Base-by-base conservation (phyloP, 2,113 vertebrate genomes). In the Xiphorhynchus elegans region DNA sequence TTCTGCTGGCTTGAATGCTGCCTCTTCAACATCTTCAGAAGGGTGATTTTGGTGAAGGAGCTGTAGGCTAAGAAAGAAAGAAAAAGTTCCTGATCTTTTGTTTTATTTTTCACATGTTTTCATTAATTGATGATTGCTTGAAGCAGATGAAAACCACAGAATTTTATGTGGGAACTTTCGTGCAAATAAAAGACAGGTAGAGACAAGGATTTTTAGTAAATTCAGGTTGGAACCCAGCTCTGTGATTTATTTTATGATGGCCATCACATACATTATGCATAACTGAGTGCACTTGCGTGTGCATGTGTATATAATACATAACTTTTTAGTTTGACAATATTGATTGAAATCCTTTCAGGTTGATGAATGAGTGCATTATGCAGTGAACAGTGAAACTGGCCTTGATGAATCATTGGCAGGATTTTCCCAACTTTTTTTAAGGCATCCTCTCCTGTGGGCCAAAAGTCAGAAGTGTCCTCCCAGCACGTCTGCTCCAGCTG, bases 361-460 rank as follows among this genome's bases (percentile, higher is more conserved):
- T 96, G 95, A 95, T 84, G 90, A 63, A 83, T 78, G 92, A 74
- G 44, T 56, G 64, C 64, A 72, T 83, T 75, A 72, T 60, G 85
- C 90, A 92, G 70, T 37, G 68, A 95, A 47, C 47, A 89, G 75
- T 77, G 64, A 92, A 95, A 93, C 39, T 50, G 59, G 42, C 39
- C 68, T 59, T 81, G 91, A 68, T 90, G 83, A 94, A 83, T 64
- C 87, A 92, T 9, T 93, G 75, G 68, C 76, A 92, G 79, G 90
- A 83, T 93, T 86, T 93, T 92, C 85, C 83, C 79, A 77, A 33
- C 68, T 86, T 92, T 96, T 96, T 44, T 92, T 73, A 93, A 96
- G 90, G 79, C 60, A 33, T 77, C 68, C 31, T 81, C 35, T 92
- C 92, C 85, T 1, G 0, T 49, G 83, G 79, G 79, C 73, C 86